Evolutionary conservation across 2,888 invertebrate species (phyloP).

Genomic region (Smittia aterrima): DNA sequence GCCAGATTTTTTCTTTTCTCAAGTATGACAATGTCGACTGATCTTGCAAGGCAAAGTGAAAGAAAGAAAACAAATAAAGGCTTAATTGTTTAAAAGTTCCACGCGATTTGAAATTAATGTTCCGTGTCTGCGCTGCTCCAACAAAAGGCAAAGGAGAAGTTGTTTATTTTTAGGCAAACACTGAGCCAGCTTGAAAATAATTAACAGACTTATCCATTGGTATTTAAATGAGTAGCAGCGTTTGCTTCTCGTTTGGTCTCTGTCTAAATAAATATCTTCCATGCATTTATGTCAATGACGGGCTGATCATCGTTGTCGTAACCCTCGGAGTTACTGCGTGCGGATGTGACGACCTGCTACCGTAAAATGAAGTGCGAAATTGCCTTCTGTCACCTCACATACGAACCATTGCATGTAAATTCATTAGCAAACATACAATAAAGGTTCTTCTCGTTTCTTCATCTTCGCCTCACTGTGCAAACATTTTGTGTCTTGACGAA

Average conservation of each 20-base stretch:
- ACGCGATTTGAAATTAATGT: slow-evolving; percentile 39
- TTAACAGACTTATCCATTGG: slow-evolving; percentile 36
- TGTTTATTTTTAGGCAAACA: slow-evolving; percentile 41
- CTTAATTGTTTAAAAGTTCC: slow-evolving; percentile 38
- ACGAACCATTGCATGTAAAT: neutral
- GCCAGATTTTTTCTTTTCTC: neutral
- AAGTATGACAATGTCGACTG: neutral
- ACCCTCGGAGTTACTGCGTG: too few relatives aligned
- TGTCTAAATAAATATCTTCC: slow-evolving; percentile 29
- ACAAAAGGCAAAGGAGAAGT: slow-evolving; percentile 6
- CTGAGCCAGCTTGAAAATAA: slow-evolving; percentile 28
- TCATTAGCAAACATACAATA: slow-evolving; percentile 30
- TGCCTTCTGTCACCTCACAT: too few relatives aligned
- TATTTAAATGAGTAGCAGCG: neutral
- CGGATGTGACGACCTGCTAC: too few relatives aligned
- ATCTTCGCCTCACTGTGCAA: slow-evolving; percentile 3
- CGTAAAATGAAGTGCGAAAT: too few relatives aligned
- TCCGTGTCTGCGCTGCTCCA: slow-evolving; percentile 30
- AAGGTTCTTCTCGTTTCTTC: neutral
- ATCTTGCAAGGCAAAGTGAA: neutral
- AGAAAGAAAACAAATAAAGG: neutral
- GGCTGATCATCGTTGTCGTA: too few relatives aligned
- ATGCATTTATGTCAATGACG: neutral
- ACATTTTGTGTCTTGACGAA: neutral
- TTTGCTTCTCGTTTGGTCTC: neutral